A percentile compares a stretch with the other conserved stretches of the same genome.
Conservation (phyloP, 2,113 vertebrate genomes). For the Myodes glareolus region DNA sequence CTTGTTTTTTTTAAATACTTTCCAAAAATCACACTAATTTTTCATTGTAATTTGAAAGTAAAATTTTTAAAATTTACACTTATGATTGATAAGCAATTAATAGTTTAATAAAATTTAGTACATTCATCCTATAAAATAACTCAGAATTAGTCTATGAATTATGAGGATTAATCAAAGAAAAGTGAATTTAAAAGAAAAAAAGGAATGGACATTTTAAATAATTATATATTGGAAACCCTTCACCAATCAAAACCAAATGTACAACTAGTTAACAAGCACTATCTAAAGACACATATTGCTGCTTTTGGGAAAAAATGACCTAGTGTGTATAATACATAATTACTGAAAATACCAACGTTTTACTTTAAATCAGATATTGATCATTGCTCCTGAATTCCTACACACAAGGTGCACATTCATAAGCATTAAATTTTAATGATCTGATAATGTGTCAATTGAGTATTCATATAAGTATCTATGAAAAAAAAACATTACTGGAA, state of each 20-base stretch:
- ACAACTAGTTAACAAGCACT: neutral
- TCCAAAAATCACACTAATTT: neutral
- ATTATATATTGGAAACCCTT: neutral
- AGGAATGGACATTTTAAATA: neutral
- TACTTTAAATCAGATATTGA: neutral
- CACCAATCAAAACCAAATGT: neutral
- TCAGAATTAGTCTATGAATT: neutral
- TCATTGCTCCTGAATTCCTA: neutral
- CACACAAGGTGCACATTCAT: neutral
- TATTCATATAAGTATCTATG: neutral
- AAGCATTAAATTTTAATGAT: neutral
- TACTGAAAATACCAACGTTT: neutral
- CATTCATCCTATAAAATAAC: neutral
- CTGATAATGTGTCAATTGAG: neutral
- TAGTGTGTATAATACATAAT: neutral
- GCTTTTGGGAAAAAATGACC: neutral
- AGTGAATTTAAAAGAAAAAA: neutral
- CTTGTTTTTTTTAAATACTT: slow-evolving; percentile 8
- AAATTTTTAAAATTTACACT: no score
- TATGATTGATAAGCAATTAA: neutral
- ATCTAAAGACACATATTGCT: neutral
- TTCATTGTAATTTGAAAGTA: neutral
- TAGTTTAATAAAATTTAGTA: neutral
- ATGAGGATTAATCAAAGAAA: neutral
- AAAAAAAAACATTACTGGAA: slow-evolving; percentile 12